Evolutionary conservation across 2,888 invertebrate genomes (phyloP).

Genomic region (Prosopocoilus inquinatus): DNA sequence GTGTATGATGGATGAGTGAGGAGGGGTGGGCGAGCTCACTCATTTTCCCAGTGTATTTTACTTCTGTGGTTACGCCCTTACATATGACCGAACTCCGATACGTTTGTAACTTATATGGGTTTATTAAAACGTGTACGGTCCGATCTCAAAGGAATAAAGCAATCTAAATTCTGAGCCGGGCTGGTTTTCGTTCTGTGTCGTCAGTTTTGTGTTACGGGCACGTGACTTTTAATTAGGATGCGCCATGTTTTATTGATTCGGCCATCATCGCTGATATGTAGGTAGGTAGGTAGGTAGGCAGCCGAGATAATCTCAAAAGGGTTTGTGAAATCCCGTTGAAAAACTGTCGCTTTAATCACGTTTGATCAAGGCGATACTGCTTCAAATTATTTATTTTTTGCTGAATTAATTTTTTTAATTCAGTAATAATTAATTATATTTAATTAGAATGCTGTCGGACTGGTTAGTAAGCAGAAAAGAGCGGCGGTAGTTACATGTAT

Average conservation of each 20-base stretch:
- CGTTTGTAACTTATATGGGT: slow-evolving; percentile 33
- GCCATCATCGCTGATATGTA: too few relatives aligned
- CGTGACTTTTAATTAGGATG: slow-evolving; percentile 20
- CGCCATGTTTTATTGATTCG: slow-evolving; percentile 23
- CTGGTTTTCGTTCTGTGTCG: not conserved
- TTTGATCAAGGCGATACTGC: too few relatives aligned
- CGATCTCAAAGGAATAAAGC: slow-evolving; percentile 36
- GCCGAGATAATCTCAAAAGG: too few relatives aligned
- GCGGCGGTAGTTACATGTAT: too few relatives aligned
- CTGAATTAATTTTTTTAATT: too few relatives aligned
- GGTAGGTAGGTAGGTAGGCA: too few relatives aligned
- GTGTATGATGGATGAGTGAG: not conserved
- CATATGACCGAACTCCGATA: slow-evolving; percentile 10
- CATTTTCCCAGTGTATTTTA: slow-evolving; percentile 5
- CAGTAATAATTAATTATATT: too few relatives aligned
- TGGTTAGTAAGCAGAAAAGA: too few relatives aligned
- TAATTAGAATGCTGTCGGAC: too few relatives aligned
- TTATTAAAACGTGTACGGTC: slow-evolving; percentile 35
- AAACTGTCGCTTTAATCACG: too few relatives aligned
- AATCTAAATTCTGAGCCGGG: slow-evolving; percentile 32
- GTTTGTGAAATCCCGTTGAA: too few relatives aligned
- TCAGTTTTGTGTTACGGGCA: slow-evolving; percentile 1
- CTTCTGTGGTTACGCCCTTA: slow-evolving; percentile 6
- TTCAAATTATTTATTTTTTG: too few relatives aligned
- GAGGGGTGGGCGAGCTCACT: not conserved